phyloP scores from a whole-genome alignment of 2,797 vertebrate species.

The Halcyon chelicuti region DNA sequence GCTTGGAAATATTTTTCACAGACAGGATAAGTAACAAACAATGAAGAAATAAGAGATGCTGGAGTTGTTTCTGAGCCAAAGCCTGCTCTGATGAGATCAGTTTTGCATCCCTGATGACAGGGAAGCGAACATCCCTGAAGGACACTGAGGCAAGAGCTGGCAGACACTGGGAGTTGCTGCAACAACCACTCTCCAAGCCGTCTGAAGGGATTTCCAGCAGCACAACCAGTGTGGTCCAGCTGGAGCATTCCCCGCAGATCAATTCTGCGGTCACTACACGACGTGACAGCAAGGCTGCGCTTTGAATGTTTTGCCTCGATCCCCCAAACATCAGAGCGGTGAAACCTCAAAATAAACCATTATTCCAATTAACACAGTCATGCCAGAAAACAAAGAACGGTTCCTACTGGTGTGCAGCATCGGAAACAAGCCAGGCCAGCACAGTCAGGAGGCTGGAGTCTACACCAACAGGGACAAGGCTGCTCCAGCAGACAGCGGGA shows the following conservation, averaged over 20 bases:
- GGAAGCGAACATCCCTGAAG: not conserved
- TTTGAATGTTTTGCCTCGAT: not conserved
- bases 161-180: not conserved
- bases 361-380: not conserved
- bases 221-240: not conserved
- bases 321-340: fast-evolving
- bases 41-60: not conserved
- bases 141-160: slow-evolving; percentile 1
- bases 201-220: not conserved
- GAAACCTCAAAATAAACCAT: not conserved
- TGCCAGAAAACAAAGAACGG: not conserved
- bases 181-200: not conserved
- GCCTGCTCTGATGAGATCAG: not conserved
- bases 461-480: not conserved
- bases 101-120: not conserved
- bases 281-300: not conserved
- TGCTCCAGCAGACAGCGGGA: not conserved
- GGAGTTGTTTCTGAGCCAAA: not conserved
- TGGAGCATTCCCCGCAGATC: not conserved
- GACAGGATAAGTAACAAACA: not conserved
- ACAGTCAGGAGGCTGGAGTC: fast-evolving
- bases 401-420: not conserved
- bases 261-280: not conserved
- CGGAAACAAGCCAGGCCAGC: not conserved
- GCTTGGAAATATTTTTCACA: not conserved